A percentile compares a stretch with the other conserved stretches of the same genome.
Evolutionary conservation across 2,888 invertebrate species (phyloP).

Genomic region (Diogma glabrata): DNA sequence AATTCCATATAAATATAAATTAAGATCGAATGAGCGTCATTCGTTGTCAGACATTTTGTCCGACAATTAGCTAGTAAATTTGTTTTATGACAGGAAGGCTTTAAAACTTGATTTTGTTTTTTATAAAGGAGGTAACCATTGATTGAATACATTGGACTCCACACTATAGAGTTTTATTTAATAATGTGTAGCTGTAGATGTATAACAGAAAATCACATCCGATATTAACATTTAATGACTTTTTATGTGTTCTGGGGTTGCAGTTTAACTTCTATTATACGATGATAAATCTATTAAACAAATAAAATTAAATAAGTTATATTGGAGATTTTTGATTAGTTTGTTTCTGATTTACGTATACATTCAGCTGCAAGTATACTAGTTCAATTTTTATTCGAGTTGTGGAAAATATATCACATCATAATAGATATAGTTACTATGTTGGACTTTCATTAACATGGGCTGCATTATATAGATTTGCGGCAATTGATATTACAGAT

Average conservation of each 20-base stretch:
- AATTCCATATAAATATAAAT: too few relatives aligned
- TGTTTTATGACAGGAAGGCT: too few relatives aligned
- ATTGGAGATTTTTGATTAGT: not conserved
- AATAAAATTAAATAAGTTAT: not conserved
- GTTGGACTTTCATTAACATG: not conserved
- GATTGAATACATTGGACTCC: too few relatives aligned
- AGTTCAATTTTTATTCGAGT: not conserved
- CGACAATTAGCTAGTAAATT: too few relatives aligned
- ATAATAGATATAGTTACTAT: not conserved
- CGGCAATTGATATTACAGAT: not conserved
- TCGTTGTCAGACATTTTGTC: too few relatives aligned
- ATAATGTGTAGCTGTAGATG: not conserved
- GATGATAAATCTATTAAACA: not conserved
- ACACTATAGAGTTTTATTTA: not conserved
- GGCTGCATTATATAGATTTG: not conserved
- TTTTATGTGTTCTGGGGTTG: not conserved
- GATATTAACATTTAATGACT: not conserved
- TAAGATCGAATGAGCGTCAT: too few relatives aligned
- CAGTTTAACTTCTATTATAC: too few relatives aligned
- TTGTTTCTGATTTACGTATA: not conserved
- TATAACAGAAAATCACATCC: not conserved
- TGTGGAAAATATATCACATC: not conserved
- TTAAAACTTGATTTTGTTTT: too few relatives aligned
- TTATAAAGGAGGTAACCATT: too few relatives aligned
- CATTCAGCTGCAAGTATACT: not conserved